Conservation (phyloP, 2,113 vertebrate species). For the Paratilapia polleni region DNA sequence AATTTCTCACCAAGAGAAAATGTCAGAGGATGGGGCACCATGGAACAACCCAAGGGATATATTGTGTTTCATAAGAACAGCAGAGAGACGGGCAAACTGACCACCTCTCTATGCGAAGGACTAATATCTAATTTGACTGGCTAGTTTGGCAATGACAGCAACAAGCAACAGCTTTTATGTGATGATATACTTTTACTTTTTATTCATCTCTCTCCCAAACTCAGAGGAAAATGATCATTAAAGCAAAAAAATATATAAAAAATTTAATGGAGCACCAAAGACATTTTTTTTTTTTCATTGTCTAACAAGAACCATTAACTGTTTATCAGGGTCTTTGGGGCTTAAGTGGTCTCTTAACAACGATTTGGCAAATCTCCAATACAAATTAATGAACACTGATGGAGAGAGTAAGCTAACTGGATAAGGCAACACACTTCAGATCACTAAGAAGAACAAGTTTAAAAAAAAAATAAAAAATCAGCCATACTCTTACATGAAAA, state of each 20-base stretch:
- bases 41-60: neutral
- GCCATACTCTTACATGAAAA: too few species aligned
- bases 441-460: too few species aligned
- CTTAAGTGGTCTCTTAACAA: neutral
- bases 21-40: slow-evolving; percentile 20
- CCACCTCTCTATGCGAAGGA: neutral
- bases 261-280: too few species aligned
- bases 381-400: neutral
- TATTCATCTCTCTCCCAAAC: too few species aligned
- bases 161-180: neutral
- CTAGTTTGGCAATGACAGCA: too few species aligned
- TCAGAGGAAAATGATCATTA: too few species aligned
- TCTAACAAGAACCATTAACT: neutral
- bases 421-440: neutral
- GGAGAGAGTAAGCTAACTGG: neutral
- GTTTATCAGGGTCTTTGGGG: neutral
- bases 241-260: too few species aligned
- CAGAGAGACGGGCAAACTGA: neutral
- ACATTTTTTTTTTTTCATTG: too few species aligned
- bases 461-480: too few species aligned
- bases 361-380: neutral
- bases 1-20: slow-evolving; percentile 45
- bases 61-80: slow-evolving; percentile 11
- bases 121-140: neutral
- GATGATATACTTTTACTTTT: neutral